phyloP scores from a whole-genome alignment of 2,113 vertebrate genomes.

The Coturnix japonica region DNA sequence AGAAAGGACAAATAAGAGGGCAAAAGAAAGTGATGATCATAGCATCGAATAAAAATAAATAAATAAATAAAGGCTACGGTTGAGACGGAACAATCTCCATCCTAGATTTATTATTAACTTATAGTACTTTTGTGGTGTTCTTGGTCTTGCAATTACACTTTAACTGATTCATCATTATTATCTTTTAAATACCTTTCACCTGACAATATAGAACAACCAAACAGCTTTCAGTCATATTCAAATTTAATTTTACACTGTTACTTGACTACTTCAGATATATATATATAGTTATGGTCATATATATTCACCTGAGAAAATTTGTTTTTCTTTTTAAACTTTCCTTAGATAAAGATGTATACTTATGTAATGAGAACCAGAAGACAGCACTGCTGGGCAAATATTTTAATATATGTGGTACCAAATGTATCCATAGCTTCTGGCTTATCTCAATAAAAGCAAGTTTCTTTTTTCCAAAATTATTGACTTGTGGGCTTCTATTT shows the following conservation, averaged over 20 bases:
- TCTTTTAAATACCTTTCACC: not conserved
- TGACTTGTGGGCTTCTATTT: not conserved
- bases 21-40: not conserved
- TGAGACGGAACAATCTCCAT: not conserved
- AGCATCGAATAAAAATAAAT: not conserved
- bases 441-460: not conserved
- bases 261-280: not conserved
- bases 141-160: not conserved
- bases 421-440: not conserved
- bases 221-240: not conserved
- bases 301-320: not conserved
- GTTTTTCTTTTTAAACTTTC: not conserved
- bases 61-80: not conserved
- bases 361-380: not conserved
- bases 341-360: not conserved
- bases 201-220: not conserved
- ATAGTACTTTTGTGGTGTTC: not conserved
- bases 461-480: not conserved
- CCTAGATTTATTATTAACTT: not conserved
- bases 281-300: not conserved
- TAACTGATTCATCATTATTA: not conserved
- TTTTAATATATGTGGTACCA: not conserved
- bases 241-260: not conserved
- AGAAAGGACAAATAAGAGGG: too few species aligned
- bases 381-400: accelerated